Conservation (phyloP, 2,888 invertebrate species). For the Agrochola circellaris region DNA sequence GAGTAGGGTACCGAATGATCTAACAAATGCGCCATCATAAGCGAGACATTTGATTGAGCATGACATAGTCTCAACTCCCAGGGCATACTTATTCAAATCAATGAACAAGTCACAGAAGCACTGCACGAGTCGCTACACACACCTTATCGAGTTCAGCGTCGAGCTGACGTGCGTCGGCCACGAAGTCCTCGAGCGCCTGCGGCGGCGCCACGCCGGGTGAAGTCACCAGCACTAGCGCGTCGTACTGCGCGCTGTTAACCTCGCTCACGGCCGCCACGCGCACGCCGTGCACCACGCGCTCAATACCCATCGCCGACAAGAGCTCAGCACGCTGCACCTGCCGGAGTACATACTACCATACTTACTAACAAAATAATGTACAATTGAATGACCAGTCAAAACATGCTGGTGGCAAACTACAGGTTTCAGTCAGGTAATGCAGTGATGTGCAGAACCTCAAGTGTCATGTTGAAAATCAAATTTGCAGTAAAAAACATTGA, state of each 20-base stretch:
- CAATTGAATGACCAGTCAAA: background rate
- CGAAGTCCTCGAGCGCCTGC: conserved; percentile 83
- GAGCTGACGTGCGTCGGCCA: conserved; percentile 81
- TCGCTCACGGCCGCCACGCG: conserved; percentile 75
- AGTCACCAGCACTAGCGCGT: conserved; percentile 87
- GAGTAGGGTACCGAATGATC: background rate
- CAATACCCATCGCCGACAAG: conserved; percentile 33
- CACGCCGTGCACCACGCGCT: conserved; percentile 68
- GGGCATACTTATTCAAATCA: background rate
- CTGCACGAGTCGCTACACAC: background rate
- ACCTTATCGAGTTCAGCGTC: conserved; percentile 88
- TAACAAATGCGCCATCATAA: background rate
- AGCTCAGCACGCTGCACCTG: conserved; percentile 8
- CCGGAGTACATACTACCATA: background rate
- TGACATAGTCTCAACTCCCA: background rate
- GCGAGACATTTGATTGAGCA: background rate
- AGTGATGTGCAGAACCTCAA: background rate
- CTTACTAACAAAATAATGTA: background rate
- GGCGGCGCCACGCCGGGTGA: conserved; percentile 74
- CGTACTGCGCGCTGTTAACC: conserved; percentile 85
- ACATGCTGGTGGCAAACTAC: background rate
- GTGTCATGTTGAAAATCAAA: background rate
- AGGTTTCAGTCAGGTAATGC: background rate
- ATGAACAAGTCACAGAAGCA: background rate
- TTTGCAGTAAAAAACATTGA: background rate